Conservation (phyloP, 2,797 vertebrate species). For the Macropus fuliginosus region DNA sequence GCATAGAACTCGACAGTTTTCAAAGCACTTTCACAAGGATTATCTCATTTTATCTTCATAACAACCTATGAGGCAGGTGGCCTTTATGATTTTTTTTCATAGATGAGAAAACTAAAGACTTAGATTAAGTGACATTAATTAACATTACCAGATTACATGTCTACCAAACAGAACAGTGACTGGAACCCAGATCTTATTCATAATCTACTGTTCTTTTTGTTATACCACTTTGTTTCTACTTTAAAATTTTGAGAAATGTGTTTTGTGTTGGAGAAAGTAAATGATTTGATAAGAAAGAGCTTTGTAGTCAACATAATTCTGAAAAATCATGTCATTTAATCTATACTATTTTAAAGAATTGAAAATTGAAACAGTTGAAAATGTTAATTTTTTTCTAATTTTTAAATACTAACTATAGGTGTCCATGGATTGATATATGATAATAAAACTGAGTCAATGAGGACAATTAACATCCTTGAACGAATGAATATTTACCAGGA, state of each 20-base stretch:
- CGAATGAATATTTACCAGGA: conserved; percentile 99
- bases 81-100: background rate
- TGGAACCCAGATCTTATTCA: background rate
- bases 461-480: conserved; percentile 97
- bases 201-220: background rate
- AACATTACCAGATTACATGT: background rate
- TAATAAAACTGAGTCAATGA: conserved; percentile 97
- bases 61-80: background rate
- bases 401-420: conserved; percentile 85
- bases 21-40: background rate
- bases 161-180: background rate
- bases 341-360: conserved; percentile 16
- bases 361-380: conserved; percentile 54
- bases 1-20: background rate
- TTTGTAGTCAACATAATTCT: background rate
- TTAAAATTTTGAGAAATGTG: background rate
- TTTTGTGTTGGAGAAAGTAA: background rate
- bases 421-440: conserved; percentile 94
- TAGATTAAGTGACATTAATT: background rate
- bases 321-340: background rate
- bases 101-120: background rate
- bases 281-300: background rate
- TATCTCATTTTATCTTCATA: background rate
- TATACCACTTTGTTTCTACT: background rate
- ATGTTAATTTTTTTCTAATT: conserved; percentile 62